Conservation (phyloP, 2,113 vertebrate genomes). For the Paradisaea rubra region DNA sequence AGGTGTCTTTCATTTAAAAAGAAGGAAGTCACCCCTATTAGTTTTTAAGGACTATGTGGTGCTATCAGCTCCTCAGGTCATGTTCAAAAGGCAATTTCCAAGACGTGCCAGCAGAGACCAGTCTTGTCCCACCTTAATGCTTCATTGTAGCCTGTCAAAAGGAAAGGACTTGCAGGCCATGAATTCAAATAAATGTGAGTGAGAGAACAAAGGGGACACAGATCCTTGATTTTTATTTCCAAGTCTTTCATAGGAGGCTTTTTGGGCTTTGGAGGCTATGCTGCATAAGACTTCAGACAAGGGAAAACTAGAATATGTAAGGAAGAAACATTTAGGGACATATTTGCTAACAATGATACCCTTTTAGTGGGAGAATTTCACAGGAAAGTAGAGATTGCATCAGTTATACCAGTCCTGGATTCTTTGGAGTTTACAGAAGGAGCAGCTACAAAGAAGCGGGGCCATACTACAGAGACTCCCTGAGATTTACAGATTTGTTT, state of each 20-base stretch:
- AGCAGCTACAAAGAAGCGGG: not conserved
- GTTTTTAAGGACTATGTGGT: not conserved
- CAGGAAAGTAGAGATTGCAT: not conserved
- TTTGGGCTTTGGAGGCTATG: not conserved
- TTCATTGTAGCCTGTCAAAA: not conserved
- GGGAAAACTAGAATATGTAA: not conserved
- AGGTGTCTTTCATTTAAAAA: not conserved
- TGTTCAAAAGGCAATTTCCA: not conserved
- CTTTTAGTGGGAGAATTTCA: not conserved
- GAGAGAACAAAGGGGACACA: not conserved
- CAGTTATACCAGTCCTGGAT: not conserved
- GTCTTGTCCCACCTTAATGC: not conserved
- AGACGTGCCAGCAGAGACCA: constrained; percentile 24
- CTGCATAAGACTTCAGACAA: not conserved
- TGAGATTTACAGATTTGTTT: not conserved
- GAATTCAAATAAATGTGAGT: not conserved
- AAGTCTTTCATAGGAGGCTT: not conserved
- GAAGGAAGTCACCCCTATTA: not conserved
- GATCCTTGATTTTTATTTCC: not conserved
- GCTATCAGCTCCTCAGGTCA: not conserved
- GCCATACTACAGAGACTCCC: not conserved
- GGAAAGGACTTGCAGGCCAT: not conserved
- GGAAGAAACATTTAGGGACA: not conserved
- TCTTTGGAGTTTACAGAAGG: not conserved
- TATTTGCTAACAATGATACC: not conserved